Base-by-base conservation (phyloP, 2,113 vertebrate species). In the Oreotrochilus melanogaster region DNA sequence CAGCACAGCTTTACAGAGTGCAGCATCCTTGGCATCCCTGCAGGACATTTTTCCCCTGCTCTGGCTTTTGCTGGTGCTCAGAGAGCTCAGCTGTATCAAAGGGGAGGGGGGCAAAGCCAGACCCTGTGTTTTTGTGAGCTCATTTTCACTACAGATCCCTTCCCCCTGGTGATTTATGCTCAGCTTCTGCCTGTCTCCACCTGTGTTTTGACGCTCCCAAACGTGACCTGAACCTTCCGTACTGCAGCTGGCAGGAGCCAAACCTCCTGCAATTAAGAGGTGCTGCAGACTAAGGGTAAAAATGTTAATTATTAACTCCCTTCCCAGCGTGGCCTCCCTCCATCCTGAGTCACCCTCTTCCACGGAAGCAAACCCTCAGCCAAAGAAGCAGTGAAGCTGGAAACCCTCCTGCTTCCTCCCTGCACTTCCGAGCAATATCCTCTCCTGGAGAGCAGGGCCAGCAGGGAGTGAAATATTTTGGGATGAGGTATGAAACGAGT, bases 281-380 rank as follows among this genome's bases (percentile, higher is more conserved):
- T 43, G 54, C 80, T 72, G 74, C 58, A 72, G 66, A 76, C 12
- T 30, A 82, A 96, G 62, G 5, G 14, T 10, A 0, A 47, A 82
- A 73, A 31, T 39, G 87, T 95, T 96, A 95, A 95, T 91, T 70
- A 94, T 94, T 94, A 95, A 88, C 87, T 88, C 50, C 37, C 56
- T 78, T 56, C 53, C 53, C 39, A 95, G 78, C 1, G 0, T 18
- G 69, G 89, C 81, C 80, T 83, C 53, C 72, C 45, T 78, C 65
- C 88, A 86, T 70, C 78, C 87, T 18, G 65, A 95, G 71, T 53
- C 89, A 70, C 74, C 28, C 50, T 67, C n/a, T 86, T 84, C 30
- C 65, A 81, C 53, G 2, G 39, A 71, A 87, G 58, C 65, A 87
- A 80, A 72, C 28, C 18, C 5, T 0, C 28, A 88, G 87, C 87